Percentiles rank a stretch among this genome's conserved stretches.
Conservation (phyloP, 2,113 vertebrate species). For the Perca schrenkii region DNA sequence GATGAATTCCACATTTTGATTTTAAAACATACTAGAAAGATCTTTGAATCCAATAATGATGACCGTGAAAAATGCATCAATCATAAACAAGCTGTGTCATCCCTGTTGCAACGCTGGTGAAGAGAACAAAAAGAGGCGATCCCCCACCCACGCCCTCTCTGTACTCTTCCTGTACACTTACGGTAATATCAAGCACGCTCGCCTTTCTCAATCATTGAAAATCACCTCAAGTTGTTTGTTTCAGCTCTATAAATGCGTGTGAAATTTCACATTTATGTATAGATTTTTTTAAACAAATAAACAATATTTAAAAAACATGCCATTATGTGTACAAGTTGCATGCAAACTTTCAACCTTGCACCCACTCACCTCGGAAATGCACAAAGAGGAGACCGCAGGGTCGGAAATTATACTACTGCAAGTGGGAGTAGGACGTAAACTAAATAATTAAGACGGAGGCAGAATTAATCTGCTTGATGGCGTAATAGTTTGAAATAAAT, state of each 20-base stretch:
- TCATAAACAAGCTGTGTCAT: conserved; percentile 57
- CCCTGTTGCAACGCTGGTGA: conserved; percentile 28
- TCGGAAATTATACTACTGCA: conserved; percentile 61
- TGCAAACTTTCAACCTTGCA: conserved; percentile 35
- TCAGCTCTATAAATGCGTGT: background rate
- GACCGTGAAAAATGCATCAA: background rate
- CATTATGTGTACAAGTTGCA: background rate
- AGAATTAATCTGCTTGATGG: conserved; percentile 1
- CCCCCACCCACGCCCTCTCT: conserved; percentile 84
- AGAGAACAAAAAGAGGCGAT: conserved; percentile 80
- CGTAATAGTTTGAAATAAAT: background rate
- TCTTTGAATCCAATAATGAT: background rate
- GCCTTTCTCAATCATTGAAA: conserved; percentile 71
- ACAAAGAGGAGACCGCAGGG: conserved; percentile 57
- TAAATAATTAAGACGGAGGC: background rate
- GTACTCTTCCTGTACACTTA: conserved; percentile 87
- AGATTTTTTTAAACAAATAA: background rate
- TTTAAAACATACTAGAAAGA: background rate
- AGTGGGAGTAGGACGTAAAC: conserved; percentile 55
- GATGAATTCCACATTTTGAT: background rate
- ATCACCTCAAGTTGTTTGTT: conserved; percentile 8
- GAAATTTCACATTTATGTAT: background rate
- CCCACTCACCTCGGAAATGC: conserved; percentile 53
- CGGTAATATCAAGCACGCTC: conserved; percentile 83
- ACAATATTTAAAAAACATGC: background rate